These are phyloP conservation scores for Coleophora flavipennella DNA, from an alignment of 2,888 invertebrate species.

Conservation along the genomic window DNA sequence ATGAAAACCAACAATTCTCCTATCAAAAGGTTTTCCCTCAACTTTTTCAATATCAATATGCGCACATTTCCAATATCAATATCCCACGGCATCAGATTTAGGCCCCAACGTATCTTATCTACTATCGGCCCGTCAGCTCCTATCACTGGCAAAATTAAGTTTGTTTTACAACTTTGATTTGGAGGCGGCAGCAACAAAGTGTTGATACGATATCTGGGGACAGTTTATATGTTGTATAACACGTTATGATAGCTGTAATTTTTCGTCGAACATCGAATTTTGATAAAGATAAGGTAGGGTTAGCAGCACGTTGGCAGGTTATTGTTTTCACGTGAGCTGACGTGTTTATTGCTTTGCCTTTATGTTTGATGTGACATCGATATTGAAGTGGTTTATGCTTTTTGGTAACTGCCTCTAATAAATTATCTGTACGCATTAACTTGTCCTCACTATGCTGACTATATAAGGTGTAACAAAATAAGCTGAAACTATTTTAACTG, in stretches of 20 bases:
- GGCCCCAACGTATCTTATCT: constrained; percentile 3
- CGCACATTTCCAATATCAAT: not conserved
- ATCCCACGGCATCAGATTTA: not conserved
- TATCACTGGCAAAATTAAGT: constrained; percentile 65
- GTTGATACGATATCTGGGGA: constrained; percentile 43
- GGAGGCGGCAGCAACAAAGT: constrained; percentile 60
- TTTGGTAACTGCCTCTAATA: too few relatives aligned
- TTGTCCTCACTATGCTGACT: too few relatives aligned
- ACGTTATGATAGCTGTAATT: constrained; percentile 69
- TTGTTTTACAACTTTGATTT: constrained; percentile 72
- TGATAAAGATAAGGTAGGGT: constrained; percentile 56
- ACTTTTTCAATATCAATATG: not conserved
- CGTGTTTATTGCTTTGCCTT: too few relatives aligned
- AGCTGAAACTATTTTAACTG: too few relatives aligned
- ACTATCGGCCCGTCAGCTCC: constrained; percentile 30
- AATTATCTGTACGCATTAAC: too few relatives aligned
- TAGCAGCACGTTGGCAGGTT: constrained; percentile 33
- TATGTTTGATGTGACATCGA: too few relatives aligned
- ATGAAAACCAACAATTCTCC: constrained; percentile 1
- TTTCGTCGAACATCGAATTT: constrained; percentile 68
- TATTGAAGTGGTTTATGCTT: too few relatives aligned
- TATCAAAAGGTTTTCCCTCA: too few relatives aligned
- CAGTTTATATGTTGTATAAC: constrained; percentile 44
- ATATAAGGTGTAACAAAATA: too few relatives aligned
- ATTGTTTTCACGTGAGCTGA: constrained; percentile 2